Evolutionary conservation across 2,113 vertebrate genomes (phyloP).

Genomic region (Oreochromis aureus): DNA sequence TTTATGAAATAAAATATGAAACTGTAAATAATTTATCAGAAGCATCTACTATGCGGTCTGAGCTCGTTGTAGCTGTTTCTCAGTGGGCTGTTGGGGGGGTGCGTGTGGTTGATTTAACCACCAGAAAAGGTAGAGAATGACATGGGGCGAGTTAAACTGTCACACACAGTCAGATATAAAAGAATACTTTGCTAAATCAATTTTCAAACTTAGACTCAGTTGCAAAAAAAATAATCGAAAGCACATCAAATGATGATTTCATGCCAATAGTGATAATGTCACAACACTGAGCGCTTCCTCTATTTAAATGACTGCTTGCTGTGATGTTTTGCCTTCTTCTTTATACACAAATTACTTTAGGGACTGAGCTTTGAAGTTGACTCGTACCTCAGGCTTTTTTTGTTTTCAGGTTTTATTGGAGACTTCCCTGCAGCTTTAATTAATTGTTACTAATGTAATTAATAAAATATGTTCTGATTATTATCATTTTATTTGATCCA

Average conservation of each 20-base stretch:
- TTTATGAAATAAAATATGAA: neutral
- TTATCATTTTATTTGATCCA: neutral
- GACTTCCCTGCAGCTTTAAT: neutral
- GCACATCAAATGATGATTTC: neutral
- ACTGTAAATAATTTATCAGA: neutral
- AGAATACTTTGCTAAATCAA: neutral
- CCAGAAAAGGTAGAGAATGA: neutral
- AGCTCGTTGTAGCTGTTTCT: neutral
- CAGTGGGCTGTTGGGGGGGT: neutral
- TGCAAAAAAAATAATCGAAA: neutral
- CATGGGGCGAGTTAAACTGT: neutral
- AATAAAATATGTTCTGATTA: neutral
- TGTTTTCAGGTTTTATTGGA: neutral
- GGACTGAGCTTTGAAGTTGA: neutral
- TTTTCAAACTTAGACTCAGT: neutral
- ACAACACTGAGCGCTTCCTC: neutral
- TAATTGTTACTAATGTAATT: neutral
- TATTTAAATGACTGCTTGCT: neutral
- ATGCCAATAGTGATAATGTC: neutral
- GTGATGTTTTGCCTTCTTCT: neutral
- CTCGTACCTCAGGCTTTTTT: neutral
- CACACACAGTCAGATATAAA: neutral
- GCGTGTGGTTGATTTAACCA: neutral
- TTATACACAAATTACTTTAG: neutral
- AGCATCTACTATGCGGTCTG: neutral